phyloP scores from a whole-genome alignment of 2,888 invertebrate genomes.

The Metellina segmentata region DNA sequence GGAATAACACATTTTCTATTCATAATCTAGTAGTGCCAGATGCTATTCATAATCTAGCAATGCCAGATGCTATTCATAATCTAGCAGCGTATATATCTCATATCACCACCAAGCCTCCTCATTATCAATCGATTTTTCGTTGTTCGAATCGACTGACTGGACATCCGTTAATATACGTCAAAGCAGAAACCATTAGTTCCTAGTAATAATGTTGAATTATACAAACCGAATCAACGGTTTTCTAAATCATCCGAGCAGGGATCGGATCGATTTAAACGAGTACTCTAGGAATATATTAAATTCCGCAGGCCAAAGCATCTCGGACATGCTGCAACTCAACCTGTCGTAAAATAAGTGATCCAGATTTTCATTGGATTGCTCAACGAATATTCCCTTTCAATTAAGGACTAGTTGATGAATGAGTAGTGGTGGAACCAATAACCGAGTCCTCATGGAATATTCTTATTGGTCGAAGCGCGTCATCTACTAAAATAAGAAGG shows the following conservation, averaged over 20 bases:
- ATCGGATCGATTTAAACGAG: neutral
- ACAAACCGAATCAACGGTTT: slow-evolving; percentile 1
- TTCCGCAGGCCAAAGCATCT: neutral
- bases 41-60: no score
- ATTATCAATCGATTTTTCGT: no score
- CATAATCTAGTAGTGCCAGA: no score
- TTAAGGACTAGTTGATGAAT: neutral
- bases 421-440: neutral
- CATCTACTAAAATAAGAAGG: no score
- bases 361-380: neutral
- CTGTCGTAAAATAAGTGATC: neutral
- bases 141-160: no score
- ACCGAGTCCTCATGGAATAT: neutral
- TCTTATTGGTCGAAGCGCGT: neutral
- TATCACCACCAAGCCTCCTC: no score
- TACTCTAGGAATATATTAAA: neutral
- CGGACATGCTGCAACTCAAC: neutral
- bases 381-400: neutral
- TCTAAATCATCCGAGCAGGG: neutral
- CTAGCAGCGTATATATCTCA: no score
- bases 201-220: neutral
- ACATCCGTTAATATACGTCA: no score
- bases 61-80: no score
- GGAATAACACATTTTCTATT: no score
- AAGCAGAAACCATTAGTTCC: neutral